Evolutionary conservation across 1,140 invertebrate species (phyloP).

Genomic region (Popillia japonica): DNA sequence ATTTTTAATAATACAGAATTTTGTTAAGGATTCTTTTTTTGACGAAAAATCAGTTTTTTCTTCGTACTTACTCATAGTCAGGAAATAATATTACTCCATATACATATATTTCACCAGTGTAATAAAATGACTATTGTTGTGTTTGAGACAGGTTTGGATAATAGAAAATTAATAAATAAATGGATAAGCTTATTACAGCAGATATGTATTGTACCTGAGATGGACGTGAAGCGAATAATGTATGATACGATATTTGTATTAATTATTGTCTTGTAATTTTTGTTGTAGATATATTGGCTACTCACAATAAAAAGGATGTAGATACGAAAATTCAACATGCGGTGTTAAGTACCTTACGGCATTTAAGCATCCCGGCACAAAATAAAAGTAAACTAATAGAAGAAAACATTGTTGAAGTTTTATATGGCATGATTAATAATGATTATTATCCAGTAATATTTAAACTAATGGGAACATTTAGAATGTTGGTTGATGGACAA

Average conservation of each 20-base stretch:
- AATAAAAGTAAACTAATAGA: constrained; percentile 80
- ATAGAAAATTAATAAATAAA: too few species aligned
- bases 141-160: too few species aligned
- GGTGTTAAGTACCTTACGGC: constrained; percentile 80
- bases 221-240: too few species aligned
- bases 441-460: constrained; percentile 84
- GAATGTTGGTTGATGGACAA: constrained; percentile 87
- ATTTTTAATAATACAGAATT: too few species aligned
- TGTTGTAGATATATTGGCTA: constrained; percentile 49
- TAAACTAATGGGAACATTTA: constrained; percentile 83
- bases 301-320: constrained; percentile 49
- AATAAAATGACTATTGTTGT: too few species aligned
- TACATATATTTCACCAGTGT: too few species aligned
- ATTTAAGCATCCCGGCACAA: constrained; percentile 79
- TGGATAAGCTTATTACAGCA: too few species aligned
- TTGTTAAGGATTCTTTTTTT: too few species aligned
- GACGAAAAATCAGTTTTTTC: too few species aligned
- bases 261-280: not conserved
- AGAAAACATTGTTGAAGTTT: constrained; percentile 75
- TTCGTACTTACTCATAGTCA: not conserved
- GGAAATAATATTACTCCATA: too few species aligned
- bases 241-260: too few species aligned
- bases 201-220: too few species aligned
- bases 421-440: constrained; percentile 76
- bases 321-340: constrained; percentile 85